A percentile compares a stretch with the other conserved stretches of the same genome.
These are phyloP conservation scores for Pollenia amentaria DNA, from an alignment of 2,888 invertebrate genomes.

Conservation along the genomic window DNA sequence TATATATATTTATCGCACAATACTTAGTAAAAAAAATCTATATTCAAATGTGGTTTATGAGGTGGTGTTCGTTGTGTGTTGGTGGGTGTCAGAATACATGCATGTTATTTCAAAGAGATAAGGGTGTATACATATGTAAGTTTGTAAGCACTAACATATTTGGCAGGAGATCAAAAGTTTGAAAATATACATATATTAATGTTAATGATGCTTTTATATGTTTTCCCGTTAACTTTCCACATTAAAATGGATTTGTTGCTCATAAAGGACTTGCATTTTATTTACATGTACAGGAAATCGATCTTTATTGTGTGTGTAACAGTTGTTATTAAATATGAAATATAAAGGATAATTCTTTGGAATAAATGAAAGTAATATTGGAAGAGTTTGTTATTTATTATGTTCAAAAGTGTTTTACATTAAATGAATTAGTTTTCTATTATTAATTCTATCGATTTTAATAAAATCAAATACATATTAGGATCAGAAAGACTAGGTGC, in stretches of 20 bases:
- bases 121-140: background rate
- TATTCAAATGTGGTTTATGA: constrained; percentile 42
- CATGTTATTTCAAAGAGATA: constrained; percentile 6
- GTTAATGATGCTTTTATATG: constrained; percentile 33
- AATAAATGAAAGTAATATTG: background rate
- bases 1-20: constrained; percentile 24
- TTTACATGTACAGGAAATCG: constrained; percentile 24
- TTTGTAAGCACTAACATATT: background rate
- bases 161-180: constrained; percentile 36
- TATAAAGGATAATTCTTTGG: background rate
- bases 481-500: too few relatives aligned
- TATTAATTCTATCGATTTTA: too few relatives aligned
- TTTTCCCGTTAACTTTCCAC: constrained; percentile 30
- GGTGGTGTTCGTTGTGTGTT: background rate
- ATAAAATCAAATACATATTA: too few relatives aligned
- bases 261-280: constrained; percentile 22
- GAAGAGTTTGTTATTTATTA: background rate
- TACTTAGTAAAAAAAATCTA: constrained; percentile 3
- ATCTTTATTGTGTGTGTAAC: background rate
- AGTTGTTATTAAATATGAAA: background rate
- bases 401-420: too few relatives aligned
- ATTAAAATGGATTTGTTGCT: background rate
- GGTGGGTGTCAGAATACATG: background rate
- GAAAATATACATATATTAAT: constrained; percentile 4
- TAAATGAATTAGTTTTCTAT: too few relatives aligned